Evolutionary conservation across 1,140 invertebrate genomes (phyloP), one percentile per base, ranked within the genome.

Genomic region (Nasonia giraulti): DNA sequence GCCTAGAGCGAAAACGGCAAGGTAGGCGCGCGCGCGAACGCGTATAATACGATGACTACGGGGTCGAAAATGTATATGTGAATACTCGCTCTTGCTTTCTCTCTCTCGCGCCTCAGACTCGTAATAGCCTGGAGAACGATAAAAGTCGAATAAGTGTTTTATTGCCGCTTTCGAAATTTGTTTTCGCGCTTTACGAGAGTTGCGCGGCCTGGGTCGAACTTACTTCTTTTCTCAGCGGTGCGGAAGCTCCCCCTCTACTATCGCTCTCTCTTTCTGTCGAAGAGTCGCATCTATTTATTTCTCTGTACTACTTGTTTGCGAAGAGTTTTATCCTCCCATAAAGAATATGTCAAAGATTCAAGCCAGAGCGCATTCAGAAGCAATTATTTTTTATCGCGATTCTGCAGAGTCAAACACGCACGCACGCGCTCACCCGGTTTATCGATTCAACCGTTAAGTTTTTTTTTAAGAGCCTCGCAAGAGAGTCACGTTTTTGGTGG

Each of bases 71-170:
- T 55, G 62, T 33, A 73, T 62, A 81, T 14, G 23, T 23, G 80
- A 82, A 80, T 47, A 27, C 50, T 62, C 17, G 47, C 50, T n/a
- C 17, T 62, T 14, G 17, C 50, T 17, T 14, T 20, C 71, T 55
- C 50, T 17, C 50, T 20, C 71, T 20, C 71, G 33, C 71, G 33
- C 27, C 6, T 1, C 27, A 27, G 55, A 1, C 62, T 37, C 31
- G 37, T 84, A 84, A 84, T 79, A 47, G 62, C n/a, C 37, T 66
- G 6, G 68, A 79, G 47, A 50, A 40, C 44, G 44, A 79, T 84
- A 79, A 84, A 84, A 55, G 82, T 83, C 75, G 62, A 83, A 84
- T 84, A 84, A 84, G 82, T 84, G n/a, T 84, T 84, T 84, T 84
- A 84, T 79, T 74, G 68, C 68, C 31, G 31, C 27, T 68, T 40